A percentile compares a stretch with the other conserved stretches of the same genome.
phyloP scores from a whole-genome alignment of 2,113 vertebrate genomes.

The Pangasianodon gigas region DNA sequence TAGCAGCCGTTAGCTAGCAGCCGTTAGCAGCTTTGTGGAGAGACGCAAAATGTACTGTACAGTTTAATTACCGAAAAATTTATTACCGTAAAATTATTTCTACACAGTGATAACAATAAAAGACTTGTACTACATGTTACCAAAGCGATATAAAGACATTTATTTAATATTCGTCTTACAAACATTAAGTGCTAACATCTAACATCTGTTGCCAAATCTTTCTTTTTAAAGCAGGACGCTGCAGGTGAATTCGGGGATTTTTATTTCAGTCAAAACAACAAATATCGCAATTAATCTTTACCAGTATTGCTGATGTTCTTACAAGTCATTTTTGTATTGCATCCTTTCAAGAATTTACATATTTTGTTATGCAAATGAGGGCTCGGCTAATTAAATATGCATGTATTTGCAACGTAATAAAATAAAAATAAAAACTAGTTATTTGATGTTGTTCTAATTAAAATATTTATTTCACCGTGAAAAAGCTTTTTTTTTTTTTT shows the following conservation, averaged over 20 bases:
- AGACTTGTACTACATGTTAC: neutral
- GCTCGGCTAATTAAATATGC: neutral
- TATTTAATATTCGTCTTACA: neutral
- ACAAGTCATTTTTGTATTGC: neutral
- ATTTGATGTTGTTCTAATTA: neutral
- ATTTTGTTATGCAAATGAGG: neutral
- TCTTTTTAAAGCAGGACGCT: neutral
- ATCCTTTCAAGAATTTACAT: neutral
- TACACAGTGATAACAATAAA: neutral
- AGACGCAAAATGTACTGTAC: neutral
- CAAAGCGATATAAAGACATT: neutral
- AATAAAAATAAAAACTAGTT: neutral
- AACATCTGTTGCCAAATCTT: neutral
- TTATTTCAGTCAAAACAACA: neutral
- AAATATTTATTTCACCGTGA: neutral
- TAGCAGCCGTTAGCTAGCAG: neutral
- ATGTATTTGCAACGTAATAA: neutral
- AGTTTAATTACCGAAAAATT: neutral
- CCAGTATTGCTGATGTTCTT: neutral
- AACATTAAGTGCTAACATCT: neutral
- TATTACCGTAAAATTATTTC: neutral
- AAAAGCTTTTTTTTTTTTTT: too few relatives aligned
- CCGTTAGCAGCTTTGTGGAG: slow-evolving; percentile 2
- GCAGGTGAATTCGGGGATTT: too few relatives aligned
- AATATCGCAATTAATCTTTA: neutral